Base-by-base conservation (phyloP, 2,888 invertebrate species). In the Shargacucullia verbasci region DNA sequence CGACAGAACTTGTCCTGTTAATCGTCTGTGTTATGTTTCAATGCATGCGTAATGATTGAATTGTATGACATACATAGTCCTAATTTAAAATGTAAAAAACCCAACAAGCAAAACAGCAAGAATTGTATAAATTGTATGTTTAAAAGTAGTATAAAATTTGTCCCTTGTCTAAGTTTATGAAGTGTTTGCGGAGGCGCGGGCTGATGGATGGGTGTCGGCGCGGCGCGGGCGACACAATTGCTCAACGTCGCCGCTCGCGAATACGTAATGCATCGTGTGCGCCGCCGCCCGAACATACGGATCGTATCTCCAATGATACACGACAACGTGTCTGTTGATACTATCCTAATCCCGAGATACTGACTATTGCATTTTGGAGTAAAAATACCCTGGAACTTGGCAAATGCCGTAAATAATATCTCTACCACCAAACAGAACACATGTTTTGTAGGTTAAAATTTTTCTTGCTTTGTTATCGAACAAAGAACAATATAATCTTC, bases 201-300 rank as follows among this genome's bases (percentile, higher is more conserved):
- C 76, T 89, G 91, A 90, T 86, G 82, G 88, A 91, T 89, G 87
- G 75, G 80, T 76, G 83, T 62, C 70, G 74, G 71, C 61, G 70
- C 70, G 78, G 75, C 80, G 79, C 79, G 79, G 46, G 39, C 54
- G 60, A 79, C 82, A 85, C 87, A 86, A 91, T 92, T 86, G 81
- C 89, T 92, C 91, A 92, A 85, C 70, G 92, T 90, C 87, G 79
- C 59, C 73, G 75, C 73, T 73, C 78, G 74, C 73, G 90, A 88
- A 88, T 88, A 87, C 78, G 70, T 87, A 86, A 89, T 87, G 83
- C 79, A 76, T 73, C 55, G 67, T 64, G 61, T 58, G 61, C 52
- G 60, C 59, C 64, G 69, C 50, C 56, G 29, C 46, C 29, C 38
- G 59, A 43, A 52, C 57, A 13, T 27, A 39, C 39, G 37, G 12